Percentiles rank a stretch among this genome's conserved stretches.
phyloP scores from a whole-genome alignment of 2,113 vertebrate genomes.

The Cheilinus undulatus region DNA sequence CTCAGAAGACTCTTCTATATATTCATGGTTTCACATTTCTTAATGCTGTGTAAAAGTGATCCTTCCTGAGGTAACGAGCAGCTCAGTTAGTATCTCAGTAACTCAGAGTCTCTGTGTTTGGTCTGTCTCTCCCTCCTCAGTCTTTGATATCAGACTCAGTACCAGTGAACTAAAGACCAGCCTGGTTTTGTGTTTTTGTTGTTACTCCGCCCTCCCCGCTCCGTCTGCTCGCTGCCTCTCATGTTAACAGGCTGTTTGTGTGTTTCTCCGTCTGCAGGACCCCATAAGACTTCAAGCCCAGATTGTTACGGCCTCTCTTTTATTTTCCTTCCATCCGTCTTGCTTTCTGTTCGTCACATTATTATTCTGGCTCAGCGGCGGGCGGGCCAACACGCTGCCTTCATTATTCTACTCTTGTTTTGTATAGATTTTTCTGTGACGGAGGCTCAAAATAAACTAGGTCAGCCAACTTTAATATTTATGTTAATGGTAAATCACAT shows the following conservation, averaged over 20 bases:
- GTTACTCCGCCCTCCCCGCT: neutral
- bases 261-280: conserved; percentile 37
- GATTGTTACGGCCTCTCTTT: conserved; percentile 27
- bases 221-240: conserved; percentile 8
- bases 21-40: too few relatives aligned
- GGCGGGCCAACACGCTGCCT: conserved; percentile 9
- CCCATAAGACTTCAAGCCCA: conserved; percentile 30
- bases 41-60: too few relatives aligned
- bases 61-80: too few relatives aligned
- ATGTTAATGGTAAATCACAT: conserved; percentile 53
- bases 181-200: conserved; percentile 7
- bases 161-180: neutral
- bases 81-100: too few relatives aligned
- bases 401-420: conserved; percentile 52
- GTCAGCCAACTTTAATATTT: conserved; percentile 52
- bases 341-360: conserved; percentile 16
- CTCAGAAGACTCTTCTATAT: too few relatives aligned
- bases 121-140: neutral
- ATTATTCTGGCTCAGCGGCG: conserved; percentile 29
- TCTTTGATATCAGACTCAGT: neutral
- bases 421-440: conserved; percentile 40
- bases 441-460: conserved; percentile 48
- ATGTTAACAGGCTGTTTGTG: conserved; percentile 42
- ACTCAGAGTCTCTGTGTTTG: neutral
- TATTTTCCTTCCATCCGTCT: conserved; percentile 1